phyloP scores from a whole-genome alignment of 92 coral and sea anemone species.

The Siderastrea radians region DNA sequence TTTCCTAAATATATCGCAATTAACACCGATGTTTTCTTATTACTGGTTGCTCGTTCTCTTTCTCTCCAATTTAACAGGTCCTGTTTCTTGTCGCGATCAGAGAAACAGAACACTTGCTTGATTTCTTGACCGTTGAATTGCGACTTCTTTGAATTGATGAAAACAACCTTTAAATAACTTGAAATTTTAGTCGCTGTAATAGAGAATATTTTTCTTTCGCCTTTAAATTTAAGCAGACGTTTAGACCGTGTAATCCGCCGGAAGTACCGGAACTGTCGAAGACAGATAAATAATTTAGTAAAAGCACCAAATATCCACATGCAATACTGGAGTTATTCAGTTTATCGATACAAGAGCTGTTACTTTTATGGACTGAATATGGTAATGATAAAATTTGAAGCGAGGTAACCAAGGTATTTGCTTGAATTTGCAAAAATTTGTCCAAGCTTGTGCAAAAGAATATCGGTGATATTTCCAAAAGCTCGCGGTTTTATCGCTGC shows the following conservation, averaged over 20 bases:
- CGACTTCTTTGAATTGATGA: not conserved
- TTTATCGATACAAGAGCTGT: not conserved
- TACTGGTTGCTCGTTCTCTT: conserved; percentile 30
- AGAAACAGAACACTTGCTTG: not conserved
- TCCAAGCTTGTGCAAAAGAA: no score
- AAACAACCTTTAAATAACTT: not conserved
- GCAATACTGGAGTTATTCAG: not conserved
- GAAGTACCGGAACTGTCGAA: conserved; percentile 11
- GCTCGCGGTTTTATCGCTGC: no score
- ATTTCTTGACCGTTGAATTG: not conserved
- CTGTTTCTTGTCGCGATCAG: not conserved
- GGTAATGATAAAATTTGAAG: no score
- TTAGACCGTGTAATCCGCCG: conserved; percentile 14
- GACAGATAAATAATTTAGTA: conserved; percentile 27
- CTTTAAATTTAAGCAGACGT: conserved; percentile 1
- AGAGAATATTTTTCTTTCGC: not conserved
- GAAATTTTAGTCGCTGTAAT: not conserved
- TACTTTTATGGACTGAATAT: no score
- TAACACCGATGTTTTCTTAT: not conserved
- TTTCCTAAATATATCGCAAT: not conserved
- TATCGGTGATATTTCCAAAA: no score
- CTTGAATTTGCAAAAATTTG: no score
- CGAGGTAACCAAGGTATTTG: not conserved
- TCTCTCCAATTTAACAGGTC: conserved; percentile 29
- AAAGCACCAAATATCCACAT: conserved; percentile 36